These are phyloP conservation scores for Lasioglossum vierecki DNA, from an alignment of 2,888 invertebrate species.

Conservation along the genomic window DNA sequence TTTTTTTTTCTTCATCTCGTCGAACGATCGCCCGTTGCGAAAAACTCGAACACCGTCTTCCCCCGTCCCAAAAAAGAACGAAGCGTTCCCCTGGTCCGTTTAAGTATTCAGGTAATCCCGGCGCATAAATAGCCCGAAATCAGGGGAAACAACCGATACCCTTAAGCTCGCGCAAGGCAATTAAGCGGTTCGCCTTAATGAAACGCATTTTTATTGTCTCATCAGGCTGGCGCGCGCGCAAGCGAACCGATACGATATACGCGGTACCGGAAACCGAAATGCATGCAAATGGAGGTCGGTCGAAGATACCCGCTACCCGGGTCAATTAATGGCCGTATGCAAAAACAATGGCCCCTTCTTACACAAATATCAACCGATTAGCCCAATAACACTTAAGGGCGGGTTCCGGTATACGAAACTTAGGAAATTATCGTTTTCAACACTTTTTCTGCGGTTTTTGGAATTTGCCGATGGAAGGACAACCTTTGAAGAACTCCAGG, in stretches of 20 bases:
- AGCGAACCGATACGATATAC: neutral
- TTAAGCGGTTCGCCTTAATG: conserved; percentile 16
- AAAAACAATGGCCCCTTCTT: neutral
- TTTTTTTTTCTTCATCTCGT: conserved; percentile 6
- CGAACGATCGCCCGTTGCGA: conserved; percentile 4
- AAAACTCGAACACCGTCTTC: conserved; percentile 9
- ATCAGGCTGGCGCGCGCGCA: neutral
- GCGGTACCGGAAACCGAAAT: neutral
- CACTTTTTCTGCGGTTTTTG: neutral
- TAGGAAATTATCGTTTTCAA: neutral
- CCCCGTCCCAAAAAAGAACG: neutral
- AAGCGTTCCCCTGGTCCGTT: neutral
- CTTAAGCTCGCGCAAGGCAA: neutral
- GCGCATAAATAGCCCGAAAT: conserved; percentile 2
- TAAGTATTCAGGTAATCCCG: neutral
- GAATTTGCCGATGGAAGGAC: no score
- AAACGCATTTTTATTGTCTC: conserved; percentile 18
- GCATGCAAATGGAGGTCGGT: conserved; percentile 8
- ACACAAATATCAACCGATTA: neutral
- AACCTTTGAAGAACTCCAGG: no score
- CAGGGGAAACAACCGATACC: conserved; percentile 9
- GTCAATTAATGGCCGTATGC: conserved; percentile 5
- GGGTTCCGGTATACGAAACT: neutral
- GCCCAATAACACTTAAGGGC: neutral
- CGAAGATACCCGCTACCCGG: neutral